Evolutionary conservation across 2,888 invertebrate species (phyloP).

Genomic region (Calliopum simillimum): DNA sequence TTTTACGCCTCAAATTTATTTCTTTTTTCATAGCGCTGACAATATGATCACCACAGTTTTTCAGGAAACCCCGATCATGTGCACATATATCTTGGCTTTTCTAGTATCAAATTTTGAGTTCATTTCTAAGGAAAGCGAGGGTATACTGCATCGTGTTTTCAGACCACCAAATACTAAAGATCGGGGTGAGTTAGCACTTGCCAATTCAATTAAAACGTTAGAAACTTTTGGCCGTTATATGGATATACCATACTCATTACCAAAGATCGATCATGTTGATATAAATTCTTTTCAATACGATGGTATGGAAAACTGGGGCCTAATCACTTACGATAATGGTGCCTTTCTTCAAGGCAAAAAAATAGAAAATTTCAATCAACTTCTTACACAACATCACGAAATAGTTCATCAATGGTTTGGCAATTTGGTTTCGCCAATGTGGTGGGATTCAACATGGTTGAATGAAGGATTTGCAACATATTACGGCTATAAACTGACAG

Average conservation of each 20-base stretch:
- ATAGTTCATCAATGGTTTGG: slow-evolving; percentile 86
- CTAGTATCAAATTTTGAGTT: slow-evolving; percentile 75
- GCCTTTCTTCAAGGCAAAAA: slow-evolving; percentile 65
- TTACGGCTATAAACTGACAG: slow-evolving; percentile 59
- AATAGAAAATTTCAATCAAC: slow-evolving; percentile 59
- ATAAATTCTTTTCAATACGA: slow-evolving; percentile 85
- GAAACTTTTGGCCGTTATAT: slow-evolving; percentile 74
- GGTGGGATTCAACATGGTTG: slow-evolving; percentile 81
- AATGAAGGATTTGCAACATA: slow-evolving; percentile 78
- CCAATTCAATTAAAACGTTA: slow-evolving; percentile 56
- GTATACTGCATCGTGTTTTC: slow-evolving; percentile 62
- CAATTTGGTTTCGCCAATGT: slow-evolving; percentile 77
- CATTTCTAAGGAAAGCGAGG: slow-evolving; percentile 62
- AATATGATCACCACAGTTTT: slow-evolving; percentile 66
- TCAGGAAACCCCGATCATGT: slow-evolving; percentile 74
- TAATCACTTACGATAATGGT: slow-evolving; percentile 74
- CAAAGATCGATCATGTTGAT: slow-evolving; percentile 89
- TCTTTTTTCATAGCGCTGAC: slow-evolving; percentile 20
- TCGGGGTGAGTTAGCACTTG: slow-evolving; percentile 54
- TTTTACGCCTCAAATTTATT: too few species aligned
- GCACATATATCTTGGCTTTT: slow-evolving; percentile 86
- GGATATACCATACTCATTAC: slow-evolving; percentile 78
- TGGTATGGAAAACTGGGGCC: slow-evolving; percentile 96
- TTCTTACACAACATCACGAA: slow-evolving; percentile 70
- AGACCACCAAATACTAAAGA: slow-evolving; percentile 51